Evolutionary conservation across 2,888 invertebrate genomes (phyloP), one percentile per base, ranked within the genome.

Genomic region (Cabera pusaria): DNA sequence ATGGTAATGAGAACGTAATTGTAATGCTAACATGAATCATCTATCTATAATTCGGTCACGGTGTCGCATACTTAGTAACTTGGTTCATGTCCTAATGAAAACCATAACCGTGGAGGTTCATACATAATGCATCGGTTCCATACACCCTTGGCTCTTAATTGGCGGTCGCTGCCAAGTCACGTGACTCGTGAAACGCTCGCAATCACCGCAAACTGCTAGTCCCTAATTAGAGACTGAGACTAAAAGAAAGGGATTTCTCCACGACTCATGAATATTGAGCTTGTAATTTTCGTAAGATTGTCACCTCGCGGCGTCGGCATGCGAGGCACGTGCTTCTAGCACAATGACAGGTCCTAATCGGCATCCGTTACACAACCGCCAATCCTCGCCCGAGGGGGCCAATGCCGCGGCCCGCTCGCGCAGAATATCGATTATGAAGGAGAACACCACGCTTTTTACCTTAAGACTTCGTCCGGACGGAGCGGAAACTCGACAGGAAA

Each of bases 321-420:
- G 59, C 77, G 34, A 38, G 66, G 69, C 86, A 84, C 84, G 85
- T 80, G 34, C 67, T 47, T 55, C 14, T 52, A 64, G 62, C 63
- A 82, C 87, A 86, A 85, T 84, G 84, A 72, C 79, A 72, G 64
- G 64, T 72, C 73, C 82, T 85, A 86, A 85, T 82, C 83, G 81
- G 71, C 62, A 59, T 55, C 58, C 55, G 59, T 87, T 83, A 80
- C 79, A 65, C 82, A 81, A 88, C 59, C 67, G 56, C 65, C 67
- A 75, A 80, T 78, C 74, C 67, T 74, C 72, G 69, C 66, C 63
- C 27, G 70, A 78, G 56, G 78, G 67, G 83, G 83, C 83, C 87
- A 88, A 87, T 86, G 86, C 84, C 87, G 73, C 58, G 59, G 63
- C 49, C 55, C 69, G 72, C 78, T 66, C 72, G 67, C 43, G 46